A percentile compares a stretch with the other conserved stretches of the same genome.
phyloP scores from a whole-genome alignment of 2,888 invertebrate species.

The Acheta domesticus region DNA sequence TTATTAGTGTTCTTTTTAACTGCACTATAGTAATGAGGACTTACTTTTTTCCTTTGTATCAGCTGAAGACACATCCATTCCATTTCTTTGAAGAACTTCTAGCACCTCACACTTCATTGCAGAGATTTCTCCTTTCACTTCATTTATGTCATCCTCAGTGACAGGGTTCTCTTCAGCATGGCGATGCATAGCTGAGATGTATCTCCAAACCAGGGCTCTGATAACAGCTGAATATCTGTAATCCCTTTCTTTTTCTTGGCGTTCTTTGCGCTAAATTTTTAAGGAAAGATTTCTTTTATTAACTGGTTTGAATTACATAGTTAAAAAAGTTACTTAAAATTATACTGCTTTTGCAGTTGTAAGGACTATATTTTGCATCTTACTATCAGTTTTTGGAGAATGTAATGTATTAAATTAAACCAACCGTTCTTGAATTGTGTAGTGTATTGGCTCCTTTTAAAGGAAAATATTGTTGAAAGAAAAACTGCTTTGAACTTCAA shows the following conservation, averaged over 20 bases:
- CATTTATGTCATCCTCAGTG: conserved; percentile 91
- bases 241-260: conserved; percentile 64
- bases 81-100: conserved; percentile 83
- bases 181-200: conserved; percentile 82
- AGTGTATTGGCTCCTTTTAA: too few species aligned
- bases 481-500: too few species aligned
- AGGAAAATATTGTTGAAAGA: too few species aligned
- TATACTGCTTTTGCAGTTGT: neutral
- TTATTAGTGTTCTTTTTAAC: neutral
- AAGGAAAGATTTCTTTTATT: conserved; percentile 23
- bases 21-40: conserved; percentile 39
- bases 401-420: too few species aligned
- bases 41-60: conserved; percentile 71
- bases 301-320: too few species aligned
- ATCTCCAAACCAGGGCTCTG: conserved; percentile 87
- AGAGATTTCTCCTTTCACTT: conserved; percentile 90
- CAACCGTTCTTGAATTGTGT: too few species aligned
- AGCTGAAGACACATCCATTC: conserved; percentile 75
- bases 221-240: conserved; percentile 77
- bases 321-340: neutral
- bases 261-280: conserved; percentile 50
- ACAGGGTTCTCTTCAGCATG: conserved; percentile 79
- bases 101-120: conserved; percentile 87
- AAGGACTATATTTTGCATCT: too few species aligned
- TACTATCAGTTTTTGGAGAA: too few species aligned